Base-by-base conservation (phyloP, 2,888 invertebrate genomes). In the Lepas anatifera region DNA sequence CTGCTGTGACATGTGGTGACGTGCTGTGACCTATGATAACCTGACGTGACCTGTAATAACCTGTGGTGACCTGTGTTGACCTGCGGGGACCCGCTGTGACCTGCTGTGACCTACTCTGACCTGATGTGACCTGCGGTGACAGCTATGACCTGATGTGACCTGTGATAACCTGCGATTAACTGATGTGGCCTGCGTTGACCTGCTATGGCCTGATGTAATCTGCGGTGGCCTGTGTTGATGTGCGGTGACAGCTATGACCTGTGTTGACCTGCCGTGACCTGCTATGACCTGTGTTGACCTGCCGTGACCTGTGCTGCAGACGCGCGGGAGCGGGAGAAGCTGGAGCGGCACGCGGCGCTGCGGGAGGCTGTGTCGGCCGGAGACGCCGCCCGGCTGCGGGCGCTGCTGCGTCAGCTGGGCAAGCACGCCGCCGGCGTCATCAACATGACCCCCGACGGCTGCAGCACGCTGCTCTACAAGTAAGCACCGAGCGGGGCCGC, bases 371-470 rank as follows among this genome's bases (percentile, higher is more conserved):
- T 92, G 74, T 82, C 84, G 69, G 84, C 86, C n/a, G 90, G 89
- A 0, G 92, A 93, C 77, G 83, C 84, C 7, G 80, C 81, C 25
- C 84, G 85, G 46, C 87, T 91, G 18, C 85, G 85, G 74, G 85
- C 85, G 35, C 81, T 88, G 71, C 82, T 94, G 70, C 83, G 86
- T 68, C 85, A 87, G 10, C 72, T 76, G 41, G 75, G 76, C 72
- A 68, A 73, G 25, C 77, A 75, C 69, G 73, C 75, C 29, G 75
- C 74, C 69, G 71, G 76, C 68, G 85, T 95, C 69, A 86, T 92
- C 74, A 95, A 95, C 79, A 86, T 92, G 83, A 89, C 93, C 4
- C 92, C 92, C 0, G 89, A 88, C 72, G 95, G 94, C 1, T 90
- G 91, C 29, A 92, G 91, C 77, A 93, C 94, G 0, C 80, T 95